A percentile compares a stretch with the other conserved stretches of the same genome.
Conservation (phyloP, 2,888 invertebrate genomes). For the Acheta domesticus region DNA sequence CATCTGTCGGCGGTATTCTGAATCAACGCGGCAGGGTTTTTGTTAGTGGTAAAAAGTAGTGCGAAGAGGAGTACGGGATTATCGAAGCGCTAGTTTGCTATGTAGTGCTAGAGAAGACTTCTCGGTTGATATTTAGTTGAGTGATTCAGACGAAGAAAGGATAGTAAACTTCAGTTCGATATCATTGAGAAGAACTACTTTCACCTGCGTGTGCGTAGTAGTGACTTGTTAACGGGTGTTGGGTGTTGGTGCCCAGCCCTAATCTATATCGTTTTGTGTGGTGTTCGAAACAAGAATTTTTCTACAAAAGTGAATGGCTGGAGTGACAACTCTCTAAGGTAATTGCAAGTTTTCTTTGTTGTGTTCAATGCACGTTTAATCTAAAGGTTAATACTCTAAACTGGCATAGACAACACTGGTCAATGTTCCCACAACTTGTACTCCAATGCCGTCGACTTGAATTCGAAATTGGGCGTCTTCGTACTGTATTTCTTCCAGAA, state of each 20-base stretch:
- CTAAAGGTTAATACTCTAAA: no score
- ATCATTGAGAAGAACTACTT: neutral
- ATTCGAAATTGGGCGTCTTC: no score
- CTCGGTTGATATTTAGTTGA: no score
- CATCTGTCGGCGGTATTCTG: neutral
- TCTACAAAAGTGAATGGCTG: neutral
- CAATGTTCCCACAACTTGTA: no score
- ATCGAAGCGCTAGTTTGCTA: neutral
- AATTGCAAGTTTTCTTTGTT: neutral
- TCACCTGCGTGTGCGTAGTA: neutral
- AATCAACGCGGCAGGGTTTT: neutral
- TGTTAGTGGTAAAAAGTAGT: conserved; percentile 11
- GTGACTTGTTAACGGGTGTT: neutral
- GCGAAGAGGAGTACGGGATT: neutral
- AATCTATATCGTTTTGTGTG: neutral
- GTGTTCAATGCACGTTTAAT: no score
- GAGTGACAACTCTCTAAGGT: neutral
- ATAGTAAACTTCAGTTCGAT: no score
- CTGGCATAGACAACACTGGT: no score
- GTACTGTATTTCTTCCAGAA: no score
- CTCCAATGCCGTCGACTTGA: no score
- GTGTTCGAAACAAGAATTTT: neutral
- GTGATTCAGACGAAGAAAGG: no score
- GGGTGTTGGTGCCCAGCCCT: conserved; percentile 18
- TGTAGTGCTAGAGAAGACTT: neutral